These are phyloP conservation scores for Chaetogeoica ovagalla DNA, from an alignment of 2,888 invertebrate species.

Conservation along the genomic window DNA sequence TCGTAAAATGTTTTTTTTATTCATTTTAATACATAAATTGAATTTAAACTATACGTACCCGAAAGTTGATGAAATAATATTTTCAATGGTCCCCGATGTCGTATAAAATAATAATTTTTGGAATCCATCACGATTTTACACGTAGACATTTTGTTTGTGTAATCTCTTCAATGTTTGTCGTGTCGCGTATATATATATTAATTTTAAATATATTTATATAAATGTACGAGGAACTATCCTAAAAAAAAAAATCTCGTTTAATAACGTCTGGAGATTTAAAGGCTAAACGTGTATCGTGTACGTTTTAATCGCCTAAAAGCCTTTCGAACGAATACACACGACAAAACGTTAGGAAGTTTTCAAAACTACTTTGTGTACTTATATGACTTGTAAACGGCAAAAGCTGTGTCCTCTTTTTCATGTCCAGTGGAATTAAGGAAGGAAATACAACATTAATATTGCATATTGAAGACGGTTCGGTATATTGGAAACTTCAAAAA, in stretches of 20 bases:
- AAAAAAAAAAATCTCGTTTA: not conserved
- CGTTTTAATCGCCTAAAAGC: constrained; percentile 43
- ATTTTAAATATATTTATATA: too few relatives aligned
- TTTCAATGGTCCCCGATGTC: too few relatives aligned
- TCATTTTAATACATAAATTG: too few relatives aligned
- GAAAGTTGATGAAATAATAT: not conserved
- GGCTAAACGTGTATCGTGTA: not conserved
- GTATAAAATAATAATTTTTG: too few relatives aligned
- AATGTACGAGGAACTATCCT: not conserved
- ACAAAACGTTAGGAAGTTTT: constrained; percentile 11
- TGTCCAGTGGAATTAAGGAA: constrained; percentile 8
- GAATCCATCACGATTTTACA: too few relatives aligned
- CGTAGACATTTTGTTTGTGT: too few relatives aligned
- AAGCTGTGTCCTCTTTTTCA: constrained; percentile 10
- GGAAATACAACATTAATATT: constrained; percentile 26
- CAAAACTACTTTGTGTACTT: not conserved
- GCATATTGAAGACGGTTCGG: not conserved
- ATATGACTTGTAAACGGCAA: constrained; percentile 2
- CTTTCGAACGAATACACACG: constrained; percentile 5
- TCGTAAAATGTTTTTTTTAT: too few relatives aligned
- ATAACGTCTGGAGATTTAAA: not conserved
- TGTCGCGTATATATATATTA: too few relatives aligned
- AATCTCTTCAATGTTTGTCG: too few relatives aligned
- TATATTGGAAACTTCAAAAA: constrained; percentile 37
- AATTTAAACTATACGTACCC: too few relatives aligned